phyloP scores from a whole-genome alignment of 2,888 invertebrate genomes.

The Agriopis aurantiaria region DNA sequence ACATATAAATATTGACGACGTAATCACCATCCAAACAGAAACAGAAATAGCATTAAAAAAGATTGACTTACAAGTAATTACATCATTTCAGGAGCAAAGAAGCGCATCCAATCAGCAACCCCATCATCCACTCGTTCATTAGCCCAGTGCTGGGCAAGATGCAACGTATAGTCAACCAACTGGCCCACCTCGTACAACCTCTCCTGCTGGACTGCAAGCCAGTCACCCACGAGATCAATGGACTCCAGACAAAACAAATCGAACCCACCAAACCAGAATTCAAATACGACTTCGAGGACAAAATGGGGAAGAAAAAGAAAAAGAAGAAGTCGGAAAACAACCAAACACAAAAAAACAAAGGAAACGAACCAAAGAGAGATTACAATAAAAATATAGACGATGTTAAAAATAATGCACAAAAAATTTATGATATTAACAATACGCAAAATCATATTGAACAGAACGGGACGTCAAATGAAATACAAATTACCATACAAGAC shows the following conservation, averaged over 20 bases:
- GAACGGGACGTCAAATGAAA: slow-evolving; percentile 11
- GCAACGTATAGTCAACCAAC: slow-evolving; percentile 61
- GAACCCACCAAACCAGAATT: slow-evolving; percentile 8
- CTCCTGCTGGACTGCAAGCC: slow-evolving; percentile 35
- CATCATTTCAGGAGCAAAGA: slow-evolving; percentile 60
- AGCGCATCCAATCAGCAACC: slow-evolving; percentile 50
- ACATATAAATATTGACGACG: too few species aligned
- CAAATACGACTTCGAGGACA: slow-evolving; percentile 45
- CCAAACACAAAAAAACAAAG: slow-evolving; percentile 10
- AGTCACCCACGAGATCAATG: slow-evolving; percentile 2
- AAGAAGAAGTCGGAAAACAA: slow-evolving; percentile 33
- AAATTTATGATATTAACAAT: neutral
- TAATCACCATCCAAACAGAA: too few species aligned
- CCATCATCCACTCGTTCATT: slow-evolving; percentile 42
- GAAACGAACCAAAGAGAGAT: slow-evolving; percentile 7
- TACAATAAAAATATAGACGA: neutral
- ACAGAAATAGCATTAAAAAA: too few species aligned
- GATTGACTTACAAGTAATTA: neutral
- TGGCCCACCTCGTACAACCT: slow-evolving; percentile 59
- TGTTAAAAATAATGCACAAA: slow-evolving; percentile 8
- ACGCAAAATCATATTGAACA: neutral
- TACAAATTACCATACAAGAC: slow-evolving; percentile 31
- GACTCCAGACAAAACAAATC: neutral
- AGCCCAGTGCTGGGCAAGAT: slow-evolving; percentile 57
- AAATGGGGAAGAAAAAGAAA: slow-evolving; percentile 32